Percentiles rank a stretch among this genome's conserved stretches.
These are phyloP conservation scores for Eurypyga helias DNA, from an alignment of 2,113 vertebrate genomes.

Conservation along the genomic window DNA sequence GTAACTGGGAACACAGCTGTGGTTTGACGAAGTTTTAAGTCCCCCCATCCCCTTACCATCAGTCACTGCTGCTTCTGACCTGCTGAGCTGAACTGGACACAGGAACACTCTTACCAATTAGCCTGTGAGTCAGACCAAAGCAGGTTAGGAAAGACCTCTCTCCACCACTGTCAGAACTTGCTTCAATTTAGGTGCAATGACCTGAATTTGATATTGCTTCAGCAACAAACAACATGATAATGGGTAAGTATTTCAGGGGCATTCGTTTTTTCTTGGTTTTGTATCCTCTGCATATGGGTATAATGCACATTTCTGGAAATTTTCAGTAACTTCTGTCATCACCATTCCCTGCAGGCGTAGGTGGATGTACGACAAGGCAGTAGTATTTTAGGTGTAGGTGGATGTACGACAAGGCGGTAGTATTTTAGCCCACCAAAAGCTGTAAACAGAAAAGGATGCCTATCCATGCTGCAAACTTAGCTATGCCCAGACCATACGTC, in stretches of 20 bases:
- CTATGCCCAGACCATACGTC: not conserved
- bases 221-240: not conserved
- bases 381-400: not conserved
- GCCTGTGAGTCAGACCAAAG: not conserved
- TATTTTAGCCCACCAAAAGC: not conserved
- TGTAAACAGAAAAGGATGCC: not conserved
- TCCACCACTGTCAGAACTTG: accelerated
- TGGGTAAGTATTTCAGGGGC: not conserved
- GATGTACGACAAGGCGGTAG: too few relatives aligned
- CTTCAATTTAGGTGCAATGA: not conserved
- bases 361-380: too few relatives aligned
- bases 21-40: not conserved
- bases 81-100: not conserved
- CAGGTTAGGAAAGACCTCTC: not conserved
- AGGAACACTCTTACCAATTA: not conserved
- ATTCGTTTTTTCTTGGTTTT: not conserved
- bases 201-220: not conserved
- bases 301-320: not conserved
- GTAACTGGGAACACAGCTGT: not conserved
- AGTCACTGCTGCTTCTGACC: not conserved
- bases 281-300: not conserved
- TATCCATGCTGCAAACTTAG: not conserved
- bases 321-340: not conserved
- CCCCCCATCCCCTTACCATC: not conserved
- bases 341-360: accelerated